Evolutionary conservation across 2,797 vertebrate genomes (phyloP), one percentile per base, ranked within the genome.

Genomic region (Anisognathus igniventris): DNA sequence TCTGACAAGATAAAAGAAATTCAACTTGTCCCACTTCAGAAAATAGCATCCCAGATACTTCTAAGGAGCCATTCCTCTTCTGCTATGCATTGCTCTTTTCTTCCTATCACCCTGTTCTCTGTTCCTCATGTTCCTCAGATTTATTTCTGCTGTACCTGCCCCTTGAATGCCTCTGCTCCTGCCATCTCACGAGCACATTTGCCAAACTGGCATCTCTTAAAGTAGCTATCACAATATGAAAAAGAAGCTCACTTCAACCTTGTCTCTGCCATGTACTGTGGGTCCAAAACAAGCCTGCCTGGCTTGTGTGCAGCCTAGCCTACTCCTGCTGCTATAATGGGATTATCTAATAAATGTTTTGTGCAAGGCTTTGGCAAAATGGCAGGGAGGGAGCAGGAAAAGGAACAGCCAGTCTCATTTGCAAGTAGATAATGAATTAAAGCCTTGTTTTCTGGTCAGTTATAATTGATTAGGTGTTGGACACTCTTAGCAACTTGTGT

Each of bases 241-340:
- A 91, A 44, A 42, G 33, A 20, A 20, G 2, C 18, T 72, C 31
- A 40, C 2, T 68, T 80, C 62, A 75, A 0, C 33, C 40, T 68
- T 31, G 4, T 72, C 39, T 80, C 28, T 78, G 37, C 23, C 30
- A 19, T 0, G 0, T 33, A 15, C 8, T 44, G 24, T 54, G n/a
- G 15, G 15, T 68, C 57, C 77, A 75, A 72, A 88, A 53, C 33
- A 77, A 74, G 19, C 45, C 50, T 39, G 20, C 4, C 2, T 12
- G 31, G 16, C 31, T 74, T 64, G 24, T 22, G 33, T 67, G 53
- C 40, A 45, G 8, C 31, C 58, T 4, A 1, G 33, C 15, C 39
- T 27, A 7, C 28, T 57, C 39, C 56, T 73, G 44, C 23, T 86
- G 48, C 57, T 72, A 7, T 27, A 30, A 0, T 19, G n/a, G 28